These are phyloP conservation scores for Colinus virginianus DNA, from an alignment of 2,113 vertebrate genomes.

Conservation along the genomic window DNA sequence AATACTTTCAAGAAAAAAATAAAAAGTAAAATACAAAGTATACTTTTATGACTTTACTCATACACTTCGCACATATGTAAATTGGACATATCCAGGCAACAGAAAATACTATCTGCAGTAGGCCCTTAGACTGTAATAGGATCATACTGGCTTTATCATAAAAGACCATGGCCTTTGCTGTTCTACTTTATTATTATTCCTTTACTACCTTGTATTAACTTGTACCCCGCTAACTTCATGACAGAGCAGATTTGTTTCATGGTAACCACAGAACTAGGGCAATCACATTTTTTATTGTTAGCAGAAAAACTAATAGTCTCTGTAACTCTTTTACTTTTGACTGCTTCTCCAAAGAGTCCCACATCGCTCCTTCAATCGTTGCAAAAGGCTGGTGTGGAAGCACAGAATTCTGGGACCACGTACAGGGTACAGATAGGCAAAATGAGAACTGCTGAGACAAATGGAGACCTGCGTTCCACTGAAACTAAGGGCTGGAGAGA, in stretches of 20 bases:
- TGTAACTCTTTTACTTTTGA: background rate
- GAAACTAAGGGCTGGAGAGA: background rate
- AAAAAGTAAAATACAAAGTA: slow-evolving; percentile 31
- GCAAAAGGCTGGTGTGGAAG: background rate
- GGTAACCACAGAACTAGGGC: slow-evolving; percentile 34
- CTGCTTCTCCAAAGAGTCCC: background rate
- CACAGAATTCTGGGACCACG: background rate
- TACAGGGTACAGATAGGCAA: fast-evolving
- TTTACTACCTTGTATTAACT: slow-evolving; percentile 54
- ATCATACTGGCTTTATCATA: slow-evolving; percentile 20
- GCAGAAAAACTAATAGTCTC: background rate
- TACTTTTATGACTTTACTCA: slow-evolving; percentile 36
- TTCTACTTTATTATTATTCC: slow-evolving; percentile 50
- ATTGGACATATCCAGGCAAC: background rate
- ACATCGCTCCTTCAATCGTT: background rate
- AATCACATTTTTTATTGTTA: background rate
- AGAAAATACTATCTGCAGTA: slow-evolving; percentile 24
- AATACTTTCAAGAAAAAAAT: slow-evolving; percentile 59
- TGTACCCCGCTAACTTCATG: slow-evolving; percentile 32
- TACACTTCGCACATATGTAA: slow-evolving; percentile 38
- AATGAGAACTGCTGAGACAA: background rate
- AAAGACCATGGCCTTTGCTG: slow-evolving; percentile 29
- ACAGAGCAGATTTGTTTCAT: slow-evolving; percentile 51
- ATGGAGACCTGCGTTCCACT: background rate
- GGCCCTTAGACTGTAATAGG: slow-evolving; percentile 17